Conservation (phyloP, 2,888 invertebrate species). For the Anorthoa munda region DNA sequence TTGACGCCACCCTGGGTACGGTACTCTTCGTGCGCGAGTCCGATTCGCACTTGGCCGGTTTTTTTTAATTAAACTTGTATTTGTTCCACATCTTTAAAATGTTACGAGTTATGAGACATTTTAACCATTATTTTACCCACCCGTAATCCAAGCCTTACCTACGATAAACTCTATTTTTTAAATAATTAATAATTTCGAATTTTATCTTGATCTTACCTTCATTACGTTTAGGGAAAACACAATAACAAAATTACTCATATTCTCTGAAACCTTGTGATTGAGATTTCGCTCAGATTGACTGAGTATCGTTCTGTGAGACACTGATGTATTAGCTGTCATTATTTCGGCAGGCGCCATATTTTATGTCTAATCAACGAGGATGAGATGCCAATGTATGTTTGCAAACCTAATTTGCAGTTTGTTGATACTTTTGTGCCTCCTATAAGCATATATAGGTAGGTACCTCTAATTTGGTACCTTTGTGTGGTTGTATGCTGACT, state of each 20-base stretch:
- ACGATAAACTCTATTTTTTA: not conserved
- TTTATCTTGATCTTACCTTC: not conserved
- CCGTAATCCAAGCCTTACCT: no score
- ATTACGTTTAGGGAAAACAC: constrained; percentile 21
- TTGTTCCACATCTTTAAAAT: no score
- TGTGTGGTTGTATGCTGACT: not conserved
- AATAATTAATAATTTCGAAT: no score
- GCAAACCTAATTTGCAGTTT: constrained; percentile 11
- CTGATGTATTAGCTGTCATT: constrained; percentile 57
- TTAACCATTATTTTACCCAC: no score
- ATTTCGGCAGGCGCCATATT: constrained; percentile 30
- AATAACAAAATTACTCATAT: constrained; percentile 11
- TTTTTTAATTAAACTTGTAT: no score
- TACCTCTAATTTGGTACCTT: not conserved
- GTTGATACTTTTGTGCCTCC: no score
- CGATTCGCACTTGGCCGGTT: no score
- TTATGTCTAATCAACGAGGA: constrained; percentile 43
- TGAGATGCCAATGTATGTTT: constrained; percentile 12
- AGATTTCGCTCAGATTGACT: constrained; percentile 39
- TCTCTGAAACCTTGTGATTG: constrained; percentile 41
- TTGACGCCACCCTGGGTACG: no score
- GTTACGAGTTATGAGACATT: no score
- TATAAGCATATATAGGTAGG: no score
- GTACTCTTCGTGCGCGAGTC: no score
- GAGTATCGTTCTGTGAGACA: constrained; percentile 33